phyloP scores from a whole-genome alignment of 2,797 vertebrate genomes.

The Todus mexicanus region DNA sequence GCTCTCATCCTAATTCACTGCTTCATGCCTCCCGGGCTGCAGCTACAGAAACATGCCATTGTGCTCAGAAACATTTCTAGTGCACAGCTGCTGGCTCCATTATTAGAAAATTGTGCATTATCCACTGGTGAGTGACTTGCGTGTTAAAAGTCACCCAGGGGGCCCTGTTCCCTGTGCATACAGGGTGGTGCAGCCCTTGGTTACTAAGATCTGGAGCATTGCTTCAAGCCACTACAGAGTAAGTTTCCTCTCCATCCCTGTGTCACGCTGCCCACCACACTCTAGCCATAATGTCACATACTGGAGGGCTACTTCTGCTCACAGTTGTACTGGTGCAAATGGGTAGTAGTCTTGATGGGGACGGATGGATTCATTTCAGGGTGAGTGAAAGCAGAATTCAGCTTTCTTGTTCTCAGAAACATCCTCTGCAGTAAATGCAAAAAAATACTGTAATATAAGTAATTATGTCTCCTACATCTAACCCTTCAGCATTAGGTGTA shows the following conservation, averaged over 20 bases:
- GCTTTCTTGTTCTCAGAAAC: neutral
- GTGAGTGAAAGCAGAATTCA: neutral
- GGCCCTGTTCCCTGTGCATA: neutral
- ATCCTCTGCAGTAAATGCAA: neutral
- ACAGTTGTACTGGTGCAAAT: neutral
- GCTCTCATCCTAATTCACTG: conserved; percentile 29
- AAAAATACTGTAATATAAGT: neutral
- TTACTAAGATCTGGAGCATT: neutral
- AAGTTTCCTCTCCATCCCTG: neutral
- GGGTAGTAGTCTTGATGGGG: neutral
- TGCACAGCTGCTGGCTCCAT: neutral
- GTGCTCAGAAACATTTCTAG: neutral
- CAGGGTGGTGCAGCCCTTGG: neutral
- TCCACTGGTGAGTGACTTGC: neutral
- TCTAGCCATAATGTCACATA: accelerated
- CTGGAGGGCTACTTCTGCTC: neutral
- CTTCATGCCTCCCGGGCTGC: neutral
- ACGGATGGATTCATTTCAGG: neutral
- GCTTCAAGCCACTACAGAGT: neutral
- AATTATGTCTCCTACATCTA: neutral
- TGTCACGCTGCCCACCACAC: accelerated
- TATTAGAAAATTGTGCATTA: conserved; percentile 15
- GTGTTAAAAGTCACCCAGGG: neutral
- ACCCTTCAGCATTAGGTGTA: neutral
- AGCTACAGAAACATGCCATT: neutral